A percentile compares a stretch with the other conserved stretches of the same genome.
These are phyloP conservation scores for Octodonta nipae DNA, from an alignment of 2,888 invertebrate genomes.

Conservation along the genomic window DNA sequence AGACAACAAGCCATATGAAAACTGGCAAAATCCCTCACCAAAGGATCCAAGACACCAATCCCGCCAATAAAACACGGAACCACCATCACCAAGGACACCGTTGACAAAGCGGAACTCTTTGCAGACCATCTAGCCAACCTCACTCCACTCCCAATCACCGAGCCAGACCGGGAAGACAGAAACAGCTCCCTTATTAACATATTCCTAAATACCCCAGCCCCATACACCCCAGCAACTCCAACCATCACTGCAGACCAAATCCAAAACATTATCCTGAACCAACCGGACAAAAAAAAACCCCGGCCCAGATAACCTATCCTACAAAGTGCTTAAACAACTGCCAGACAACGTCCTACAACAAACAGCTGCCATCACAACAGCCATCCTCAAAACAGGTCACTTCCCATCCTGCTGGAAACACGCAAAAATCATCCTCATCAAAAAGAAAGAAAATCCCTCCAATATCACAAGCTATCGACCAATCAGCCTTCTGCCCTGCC, in stretches of 20 bases:
- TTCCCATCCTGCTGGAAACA: not conserved
- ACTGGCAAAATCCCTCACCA: not conserved
- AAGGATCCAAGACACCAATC: not conserved
- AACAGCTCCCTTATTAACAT: no score
- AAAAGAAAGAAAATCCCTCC: not conserved
- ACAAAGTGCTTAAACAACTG: not conserved
- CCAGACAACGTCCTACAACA: not conserved
- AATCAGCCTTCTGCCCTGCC: not conserved
- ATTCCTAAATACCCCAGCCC: not conserved
- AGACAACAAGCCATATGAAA: not conserved
- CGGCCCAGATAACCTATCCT: not conserved
- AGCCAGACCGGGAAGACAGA: no score
- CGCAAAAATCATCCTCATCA: not conserved
- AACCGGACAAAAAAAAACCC: not conserved
- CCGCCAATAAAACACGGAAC: not conserved
- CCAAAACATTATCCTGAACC: not conserved
- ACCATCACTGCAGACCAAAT: not conserved
- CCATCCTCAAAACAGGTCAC: not conserved
- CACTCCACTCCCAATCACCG: no score
- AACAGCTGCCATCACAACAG: not conserved
- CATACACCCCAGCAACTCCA: not conserved
- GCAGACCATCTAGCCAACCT: no score
- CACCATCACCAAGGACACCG: no score
- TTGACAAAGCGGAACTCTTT: no score
- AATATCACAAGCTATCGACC: not conserved